Evolutionary conservation across 2,113 vertebrate genomes (phyloP).

Genomic region (Entelurus aequoreus): DNA sequence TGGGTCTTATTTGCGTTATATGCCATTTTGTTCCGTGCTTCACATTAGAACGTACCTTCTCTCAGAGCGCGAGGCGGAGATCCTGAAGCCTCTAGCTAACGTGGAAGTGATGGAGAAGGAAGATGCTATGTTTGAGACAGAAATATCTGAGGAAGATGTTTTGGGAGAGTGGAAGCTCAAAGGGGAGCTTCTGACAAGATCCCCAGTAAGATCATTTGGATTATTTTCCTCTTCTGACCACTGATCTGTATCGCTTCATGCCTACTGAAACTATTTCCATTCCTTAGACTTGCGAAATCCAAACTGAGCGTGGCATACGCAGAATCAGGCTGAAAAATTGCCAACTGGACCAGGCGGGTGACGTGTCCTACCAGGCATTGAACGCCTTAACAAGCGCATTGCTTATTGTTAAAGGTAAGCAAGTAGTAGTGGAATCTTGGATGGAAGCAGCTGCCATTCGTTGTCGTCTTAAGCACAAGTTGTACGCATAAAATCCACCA

Average conservation of each 20-base stretch:
- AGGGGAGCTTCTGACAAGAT: conserved; percentile 87
- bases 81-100: conserved; percentile 87
- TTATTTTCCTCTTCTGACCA: background rate
- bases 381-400: conserved; percentile 88
- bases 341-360: conserved; percentile 91
- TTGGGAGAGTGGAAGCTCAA: conserved; percentile 95
- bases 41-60: background rate
- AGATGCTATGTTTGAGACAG: conserved; percentile 88
- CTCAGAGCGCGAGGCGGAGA: conserved; percentile 86
- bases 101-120: conserved; percentile 90
- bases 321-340: conserved; percentile 86
- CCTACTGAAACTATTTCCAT: background rate
- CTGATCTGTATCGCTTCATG: background rate
- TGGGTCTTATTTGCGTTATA: background rate
- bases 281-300: conserved; percentile 90
- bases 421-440: background rate
- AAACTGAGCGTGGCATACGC: conserved; percentile 82
- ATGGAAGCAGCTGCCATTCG: accelerated
- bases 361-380: conserved; percentile 89
- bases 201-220: conserved; percentile 77
- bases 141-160: conserved; percentile 91
- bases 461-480: background rate
- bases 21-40: background rate
- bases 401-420: conserved; percentile 90
- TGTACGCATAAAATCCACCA: conserved; percentile 26